Evolutionary conservation across 2,113 vertebrate species (phyloP).

Genomic region (Stomatorhinus ivindoensis): DNA sequence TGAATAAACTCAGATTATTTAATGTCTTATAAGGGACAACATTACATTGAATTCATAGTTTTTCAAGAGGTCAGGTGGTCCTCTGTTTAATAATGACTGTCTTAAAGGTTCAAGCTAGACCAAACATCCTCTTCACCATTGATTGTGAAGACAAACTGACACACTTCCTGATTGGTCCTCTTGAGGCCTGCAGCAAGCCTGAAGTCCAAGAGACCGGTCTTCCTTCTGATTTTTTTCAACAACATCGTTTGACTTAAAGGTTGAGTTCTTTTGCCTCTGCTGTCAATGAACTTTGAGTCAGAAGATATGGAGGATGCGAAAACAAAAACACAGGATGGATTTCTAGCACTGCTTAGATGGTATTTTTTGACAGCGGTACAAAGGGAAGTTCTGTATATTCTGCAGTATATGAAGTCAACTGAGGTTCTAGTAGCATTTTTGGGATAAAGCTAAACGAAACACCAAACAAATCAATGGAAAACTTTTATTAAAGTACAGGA

Average conservation of each 20-base stretch:
- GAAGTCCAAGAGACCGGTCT: background rate
- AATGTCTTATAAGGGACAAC: conserved; percentile 1
- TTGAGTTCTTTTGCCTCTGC: background rate
- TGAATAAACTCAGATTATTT: background rate
- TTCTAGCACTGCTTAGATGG: background rate
- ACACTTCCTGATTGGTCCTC: background rate
- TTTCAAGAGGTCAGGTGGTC: background rate
- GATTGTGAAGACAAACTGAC: background rate
- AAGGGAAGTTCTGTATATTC: background rate
- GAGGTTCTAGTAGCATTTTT: background rate
- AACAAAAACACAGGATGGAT: background rate
- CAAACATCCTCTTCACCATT: background rate
- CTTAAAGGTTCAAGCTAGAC: background rate
- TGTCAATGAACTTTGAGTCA: background rate
- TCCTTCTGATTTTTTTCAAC: background rate
- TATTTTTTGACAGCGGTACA: background rate
- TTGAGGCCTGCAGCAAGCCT: background rate
- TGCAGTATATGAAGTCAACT: background rate
- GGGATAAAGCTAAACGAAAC: background rate
- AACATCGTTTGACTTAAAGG: background rate
- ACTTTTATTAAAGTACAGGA: background rate
- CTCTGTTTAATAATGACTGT: background rate
- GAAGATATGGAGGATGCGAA: background rate
- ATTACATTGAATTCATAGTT: background rate
- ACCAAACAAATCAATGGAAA: background rate